A percentile compares a stretch with the other conserved stretches of the same genome.
Conservation (phyloP, 1,140 invertebrate species). For the Drosophila cardini region DNA sequence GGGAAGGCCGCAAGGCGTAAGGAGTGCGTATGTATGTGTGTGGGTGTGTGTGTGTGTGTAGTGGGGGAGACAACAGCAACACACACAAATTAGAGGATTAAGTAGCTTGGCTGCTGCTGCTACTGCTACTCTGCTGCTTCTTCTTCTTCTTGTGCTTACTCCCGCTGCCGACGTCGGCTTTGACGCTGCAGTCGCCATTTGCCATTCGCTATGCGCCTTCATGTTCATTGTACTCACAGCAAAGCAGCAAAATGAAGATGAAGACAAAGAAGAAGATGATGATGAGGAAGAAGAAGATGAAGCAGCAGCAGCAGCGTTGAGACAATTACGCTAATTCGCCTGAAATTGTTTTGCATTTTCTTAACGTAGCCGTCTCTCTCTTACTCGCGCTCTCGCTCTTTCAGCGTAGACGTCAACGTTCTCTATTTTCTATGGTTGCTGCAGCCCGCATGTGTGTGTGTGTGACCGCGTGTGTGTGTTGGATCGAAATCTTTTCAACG, state of each 20-base stretch:
- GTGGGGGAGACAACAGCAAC: constrained; percentile 35
- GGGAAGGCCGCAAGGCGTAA: constrained; percentile 12
- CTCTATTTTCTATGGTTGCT: constrained; percentile 20
- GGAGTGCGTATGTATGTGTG: constrained; percentile 12
- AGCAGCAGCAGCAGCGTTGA: constrained; percentile 38
- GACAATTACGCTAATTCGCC: constrained; percentile 78
- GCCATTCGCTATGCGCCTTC: constrained; percentile 36
- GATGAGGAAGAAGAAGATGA: constrained; percentile 25
- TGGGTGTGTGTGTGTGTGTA: constrained; percentile 5
- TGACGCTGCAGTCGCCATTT: constrained; percentile 38
- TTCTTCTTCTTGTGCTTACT: constrained; percentile 32
- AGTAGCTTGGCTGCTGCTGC: constrained; percentile 66
- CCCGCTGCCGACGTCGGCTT: constrained; percentile 1
- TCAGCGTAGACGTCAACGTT: neutral
- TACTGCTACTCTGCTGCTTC: constrained; percentile 28
- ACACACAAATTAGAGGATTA: constrained; percentile 80
- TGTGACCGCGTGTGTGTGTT: constrained; percentile 24
- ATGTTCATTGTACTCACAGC: constrained; percentile 57
- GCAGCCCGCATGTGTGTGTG: constrained; percentile 47
- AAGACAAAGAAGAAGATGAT: constrained; percentile 27
- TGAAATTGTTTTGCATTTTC: constrained; percentile 69
- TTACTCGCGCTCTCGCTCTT: neutral
- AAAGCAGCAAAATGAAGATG: constrained; percentile 38
- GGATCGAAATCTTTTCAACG: constrained; percentile 62
- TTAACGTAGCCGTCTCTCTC: constrained; percentile 3